These are phyloP conservation scores for Anniella stebbinsi DNA, from an alignment of 2,797 vertebrate genomes.

Conservation along the genomic window DNA sequence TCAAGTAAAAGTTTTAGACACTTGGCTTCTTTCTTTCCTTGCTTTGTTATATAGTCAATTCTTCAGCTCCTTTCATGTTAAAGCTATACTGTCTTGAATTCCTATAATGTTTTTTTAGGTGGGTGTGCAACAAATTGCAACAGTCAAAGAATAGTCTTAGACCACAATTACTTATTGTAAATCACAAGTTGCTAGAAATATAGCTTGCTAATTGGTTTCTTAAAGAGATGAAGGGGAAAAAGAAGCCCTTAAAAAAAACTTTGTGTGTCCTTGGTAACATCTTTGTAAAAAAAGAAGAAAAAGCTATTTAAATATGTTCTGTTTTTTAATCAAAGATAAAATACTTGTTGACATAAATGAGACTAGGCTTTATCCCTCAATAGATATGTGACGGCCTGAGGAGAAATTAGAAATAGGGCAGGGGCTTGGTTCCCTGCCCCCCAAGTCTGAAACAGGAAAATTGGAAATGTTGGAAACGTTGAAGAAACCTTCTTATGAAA, in stretches of 20 bases:
- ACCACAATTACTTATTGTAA: slow-evolving; percentile 61
- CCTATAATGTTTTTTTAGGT: slow-evolving; percentile 46
- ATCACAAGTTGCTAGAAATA: slow-evolving; percentile 68
- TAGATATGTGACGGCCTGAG: not conserved
- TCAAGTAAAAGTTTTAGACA: fast-evolving
- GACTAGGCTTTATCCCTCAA: slow-evolving; percentile 40
- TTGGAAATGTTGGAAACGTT: not conserved
- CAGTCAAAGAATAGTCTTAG: slow-evolving; percentile 51
- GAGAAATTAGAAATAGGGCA: not conserved
- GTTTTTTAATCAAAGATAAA: slow-evolving; percentile 26
- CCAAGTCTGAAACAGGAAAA: not conserved
- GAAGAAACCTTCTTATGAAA: not conserved
- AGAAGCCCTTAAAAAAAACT: slow-evolving; percentile 57
- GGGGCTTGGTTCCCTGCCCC: not conserved
- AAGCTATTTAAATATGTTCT: slow-evolving; percentile 44
- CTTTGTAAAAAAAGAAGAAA: slow-evolving; percentile 47
- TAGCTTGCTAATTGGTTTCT: slow-evolving; percentile 69
- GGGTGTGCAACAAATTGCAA: slow-evolving; percentile 57
- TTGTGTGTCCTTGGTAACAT: slow-evolving; percentile 56
- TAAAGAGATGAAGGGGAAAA: slow-evolving; percentile 61
- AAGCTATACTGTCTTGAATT: slow-evolving; percentile 19
- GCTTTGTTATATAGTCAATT: not conserved
- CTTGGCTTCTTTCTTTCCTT: not conserved
- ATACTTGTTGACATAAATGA: slow-evolving; percentile 49
- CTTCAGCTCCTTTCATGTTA: not conserved